phyloP scores from a whole-genome alignment of 2,888 invertebrate genomes.

The Tridacna gigas region DNA sequence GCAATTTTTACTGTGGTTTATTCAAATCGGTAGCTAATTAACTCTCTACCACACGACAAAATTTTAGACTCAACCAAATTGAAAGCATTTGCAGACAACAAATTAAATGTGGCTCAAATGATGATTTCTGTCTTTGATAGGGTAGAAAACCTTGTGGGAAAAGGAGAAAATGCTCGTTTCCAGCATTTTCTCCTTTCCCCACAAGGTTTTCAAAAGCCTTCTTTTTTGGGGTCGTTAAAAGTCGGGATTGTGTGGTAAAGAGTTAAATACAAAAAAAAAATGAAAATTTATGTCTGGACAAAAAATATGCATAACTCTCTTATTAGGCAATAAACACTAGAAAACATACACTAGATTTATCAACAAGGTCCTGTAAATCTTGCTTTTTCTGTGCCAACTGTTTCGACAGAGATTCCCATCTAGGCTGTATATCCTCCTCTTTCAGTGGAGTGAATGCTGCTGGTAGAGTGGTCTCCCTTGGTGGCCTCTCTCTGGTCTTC shows the following conservation, averaged over 20 bases:
- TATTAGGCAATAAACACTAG: neutral
- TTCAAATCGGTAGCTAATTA: too few relatives aligned
- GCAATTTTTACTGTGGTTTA: too few relatives aligned
- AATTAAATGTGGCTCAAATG: too few relatives aligned
- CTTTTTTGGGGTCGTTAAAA: neutral
- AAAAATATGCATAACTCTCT: too few relatives aligned
- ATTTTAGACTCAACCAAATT: too few relatives aligned
- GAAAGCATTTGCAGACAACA: too few relatives aligned
- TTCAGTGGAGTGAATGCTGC: conserved; percentile 52
- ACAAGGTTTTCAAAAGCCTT: neutral
- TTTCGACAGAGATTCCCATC: conserved; percentile 75
- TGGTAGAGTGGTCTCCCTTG: conserved; percentile 31
- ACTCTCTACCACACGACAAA: too few relatives aligned
- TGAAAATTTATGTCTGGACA: too few relatives aligned
- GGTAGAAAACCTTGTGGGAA: too few relatives aligned
- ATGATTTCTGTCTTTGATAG: too few relatives aligned
- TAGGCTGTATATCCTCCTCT: conserved; percentile 69
- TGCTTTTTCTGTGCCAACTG: conserved; percentile 75
- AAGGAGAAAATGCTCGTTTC: neutral
- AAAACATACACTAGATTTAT: conserved; percentile 66
- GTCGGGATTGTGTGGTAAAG: neutral
- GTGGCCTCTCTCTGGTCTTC: conserved; percentile 47
- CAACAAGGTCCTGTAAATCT: conserved; percentile 71
- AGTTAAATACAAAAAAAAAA: neutral
- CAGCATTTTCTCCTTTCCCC: neutral